Conservation (phyloP, 2,113 vertebrate genomes). For the Elachura formosa region DNA sequence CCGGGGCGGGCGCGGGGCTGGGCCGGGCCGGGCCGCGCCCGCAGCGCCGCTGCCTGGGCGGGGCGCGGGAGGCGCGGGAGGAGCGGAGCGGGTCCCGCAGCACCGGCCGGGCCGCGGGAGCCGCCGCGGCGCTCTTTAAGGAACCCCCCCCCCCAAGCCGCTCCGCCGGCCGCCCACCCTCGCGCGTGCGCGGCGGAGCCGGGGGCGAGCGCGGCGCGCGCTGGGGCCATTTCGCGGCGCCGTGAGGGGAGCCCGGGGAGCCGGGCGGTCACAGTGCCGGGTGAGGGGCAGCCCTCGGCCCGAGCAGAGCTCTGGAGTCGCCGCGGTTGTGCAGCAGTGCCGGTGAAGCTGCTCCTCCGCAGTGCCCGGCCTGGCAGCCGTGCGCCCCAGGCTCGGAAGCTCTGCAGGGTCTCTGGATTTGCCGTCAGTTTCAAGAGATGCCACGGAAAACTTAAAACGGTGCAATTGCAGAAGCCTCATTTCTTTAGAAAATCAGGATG, state of each 20-base stretch:
- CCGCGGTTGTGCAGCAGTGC: fast-evolving
- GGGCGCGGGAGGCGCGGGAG: not conserved
- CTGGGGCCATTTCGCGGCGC: not conserved
- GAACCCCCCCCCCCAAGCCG: not conserved
- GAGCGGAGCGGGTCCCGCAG: not conserved
- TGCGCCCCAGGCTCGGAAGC: fast-evolving
- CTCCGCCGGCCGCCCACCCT: not conserved
- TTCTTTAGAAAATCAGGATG: not conserved
- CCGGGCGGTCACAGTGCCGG: no score
- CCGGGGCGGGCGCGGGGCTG: no score
- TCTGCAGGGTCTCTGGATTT: fast-evolving
- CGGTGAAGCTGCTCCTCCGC: fast-evolving
- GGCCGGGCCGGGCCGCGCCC: no score
- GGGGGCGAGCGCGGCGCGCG: not conserved
- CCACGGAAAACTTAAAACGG: fast-evolving
- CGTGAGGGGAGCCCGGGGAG: not conserved
- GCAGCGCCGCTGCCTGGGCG: not conserved
- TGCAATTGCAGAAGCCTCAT: not conserved
- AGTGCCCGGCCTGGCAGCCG: not conserved
- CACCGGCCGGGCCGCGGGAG: not conserved
- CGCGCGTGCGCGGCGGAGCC: not conserved
- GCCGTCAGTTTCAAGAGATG: not conserved
- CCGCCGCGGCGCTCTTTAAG: not conserved
- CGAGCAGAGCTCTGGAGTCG: fast-evolving
- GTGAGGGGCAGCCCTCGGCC: fast-evolving